phyloP scores from a whole-genome alignment of 2,113 vertebrate genomes.

The Meriones unguiculatus region DNA sequence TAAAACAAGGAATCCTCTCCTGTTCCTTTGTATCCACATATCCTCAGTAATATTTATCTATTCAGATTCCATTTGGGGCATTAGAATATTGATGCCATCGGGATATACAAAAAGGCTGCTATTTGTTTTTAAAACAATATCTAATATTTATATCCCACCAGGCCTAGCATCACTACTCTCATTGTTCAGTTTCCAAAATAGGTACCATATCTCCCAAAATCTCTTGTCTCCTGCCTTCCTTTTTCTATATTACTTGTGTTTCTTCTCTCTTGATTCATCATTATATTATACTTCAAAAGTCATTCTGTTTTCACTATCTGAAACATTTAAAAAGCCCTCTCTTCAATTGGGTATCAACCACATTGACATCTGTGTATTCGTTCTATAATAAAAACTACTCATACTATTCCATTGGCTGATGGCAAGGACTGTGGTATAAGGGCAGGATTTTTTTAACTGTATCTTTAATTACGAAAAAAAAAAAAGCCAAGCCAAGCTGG shows the following conservation, averaged over 20 bases:
- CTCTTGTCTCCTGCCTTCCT: neutral
- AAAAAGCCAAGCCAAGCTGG: neutral
- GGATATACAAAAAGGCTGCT: no score
- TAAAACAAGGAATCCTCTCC: neutral
- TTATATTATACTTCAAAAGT: neutral
- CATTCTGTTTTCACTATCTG: neutral
- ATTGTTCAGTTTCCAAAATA: constrained; percentile 18
- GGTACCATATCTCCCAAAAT: neutral
- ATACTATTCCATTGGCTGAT: neutral
- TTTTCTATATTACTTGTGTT: neutral
- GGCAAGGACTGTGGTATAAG: no score
- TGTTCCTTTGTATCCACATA: neutral
- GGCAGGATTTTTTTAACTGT: no score
- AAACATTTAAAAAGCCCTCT: neutral
- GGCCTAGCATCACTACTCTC: neutral
- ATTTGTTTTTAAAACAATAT: neutral
- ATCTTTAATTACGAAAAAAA: neutral
- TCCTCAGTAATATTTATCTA: constrained; percentile 20
- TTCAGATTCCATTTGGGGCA: neutral
- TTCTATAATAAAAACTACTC: constrained; percentile 28
- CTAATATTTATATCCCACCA: neutral
- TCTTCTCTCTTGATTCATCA: neutral
- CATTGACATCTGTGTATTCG: neutral
- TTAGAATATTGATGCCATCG: neutral
- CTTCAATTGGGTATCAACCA: neutral